A percentile compares a stretch with the other conserved stretches of the same genome.
Conservation (phyloP, 1,140 invertebrate species). For the Brachionus rubens region DNA sequence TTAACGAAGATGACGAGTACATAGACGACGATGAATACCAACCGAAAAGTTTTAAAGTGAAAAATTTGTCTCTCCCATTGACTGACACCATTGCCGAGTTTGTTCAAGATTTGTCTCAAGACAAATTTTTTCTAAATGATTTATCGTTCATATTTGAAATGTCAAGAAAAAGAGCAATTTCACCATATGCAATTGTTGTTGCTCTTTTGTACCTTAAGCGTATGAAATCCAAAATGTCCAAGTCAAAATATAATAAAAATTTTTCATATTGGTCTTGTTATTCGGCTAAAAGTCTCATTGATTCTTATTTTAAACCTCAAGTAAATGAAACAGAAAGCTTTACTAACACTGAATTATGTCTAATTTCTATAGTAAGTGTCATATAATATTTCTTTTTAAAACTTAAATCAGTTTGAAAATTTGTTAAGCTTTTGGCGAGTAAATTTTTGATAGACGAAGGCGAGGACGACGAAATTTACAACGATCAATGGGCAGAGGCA, state of each 20-base stretch:
- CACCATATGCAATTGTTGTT: conserved; percentile 35
- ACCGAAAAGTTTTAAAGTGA: not conserved
- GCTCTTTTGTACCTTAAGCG: conserved; percentile 27
- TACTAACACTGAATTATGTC: conserved; percentile 14
- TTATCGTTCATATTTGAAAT: conserved; percentile 43
- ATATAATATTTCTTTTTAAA: not conserved
- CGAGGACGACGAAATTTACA: conserved; percentile 44
- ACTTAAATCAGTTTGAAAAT: not conserved
- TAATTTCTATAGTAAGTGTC: conserved; percentile 11
- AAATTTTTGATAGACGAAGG: conserved; percentile 41
- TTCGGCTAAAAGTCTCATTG: conserved; percentile 11
- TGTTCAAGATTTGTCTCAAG: conserved; percentile 9
- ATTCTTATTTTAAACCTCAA: not conserved
- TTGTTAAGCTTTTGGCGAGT: conserved; percentile 26
- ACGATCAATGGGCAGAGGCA: conserved; percentile 30
- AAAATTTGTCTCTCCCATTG: conserved; percentile 6
- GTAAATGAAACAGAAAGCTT: conserved; percentile 5
- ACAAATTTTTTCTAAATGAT: conserved; percentile 42
- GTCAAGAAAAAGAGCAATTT: conserved; percentile 38
- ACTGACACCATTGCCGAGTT: conserved; percentile 35
- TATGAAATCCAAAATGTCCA: not conserved
- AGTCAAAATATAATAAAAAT: not conserved
- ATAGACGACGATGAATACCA: not conserved
- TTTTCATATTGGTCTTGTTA: conserved; percentile 5
- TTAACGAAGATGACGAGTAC: not conserved